Conservation (phyloP, 2,113 vertebrate genomes). For the Tychaedon coryphoeus region DNA sequence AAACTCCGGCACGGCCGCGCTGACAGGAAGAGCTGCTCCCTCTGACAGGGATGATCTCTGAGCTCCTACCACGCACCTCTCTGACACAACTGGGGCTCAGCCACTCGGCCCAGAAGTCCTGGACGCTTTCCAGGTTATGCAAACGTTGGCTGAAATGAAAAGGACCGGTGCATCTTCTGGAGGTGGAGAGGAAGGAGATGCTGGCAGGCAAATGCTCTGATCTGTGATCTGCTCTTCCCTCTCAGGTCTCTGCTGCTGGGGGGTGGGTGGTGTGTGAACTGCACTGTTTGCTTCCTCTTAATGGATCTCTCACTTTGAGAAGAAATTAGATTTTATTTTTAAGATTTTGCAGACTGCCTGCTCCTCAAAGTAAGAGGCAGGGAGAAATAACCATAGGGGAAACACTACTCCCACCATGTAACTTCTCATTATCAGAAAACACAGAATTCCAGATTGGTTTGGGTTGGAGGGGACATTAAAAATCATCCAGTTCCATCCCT, state of each 20-base stretch:
- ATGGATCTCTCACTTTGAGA: fast-evolving
- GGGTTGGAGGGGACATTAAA: neutral
- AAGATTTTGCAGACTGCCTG: neutral
- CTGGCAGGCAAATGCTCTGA: neutral
- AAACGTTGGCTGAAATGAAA: fast-evolving
- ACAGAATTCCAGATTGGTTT: neutral
- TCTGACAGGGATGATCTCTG: neutral
- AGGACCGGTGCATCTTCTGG: neutral
- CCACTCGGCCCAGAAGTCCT: neutral
- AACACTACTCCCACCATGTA: neutral
- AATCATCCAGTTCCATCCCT: neutral
- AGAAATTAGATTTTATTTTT: neutral
- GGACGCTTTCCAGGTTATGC: neutral
- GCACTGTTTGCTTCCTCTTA: neutral
- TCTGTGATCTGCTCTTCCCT: neutral
- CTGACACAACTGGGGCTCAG: neutral
- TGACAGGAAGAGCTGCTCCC: conserved; percentile 22
- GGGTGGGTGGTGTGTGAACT: neutral
- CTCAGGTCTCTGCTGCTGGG: neutral
- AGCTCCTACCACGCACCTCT: neutral
- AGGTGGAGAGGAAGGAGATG: neutral
- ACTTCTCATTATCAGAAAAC: neutral
- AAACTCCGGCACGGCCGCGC: neutral
- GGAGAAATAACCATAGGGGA: neutral
- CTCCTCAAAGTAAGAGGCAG: neutral